These are phyloP conservation scores for Orthosia gothica DNA, from an alignment of 2,888 invertebrate genomes.

Conservation along the genomic window DNA sequence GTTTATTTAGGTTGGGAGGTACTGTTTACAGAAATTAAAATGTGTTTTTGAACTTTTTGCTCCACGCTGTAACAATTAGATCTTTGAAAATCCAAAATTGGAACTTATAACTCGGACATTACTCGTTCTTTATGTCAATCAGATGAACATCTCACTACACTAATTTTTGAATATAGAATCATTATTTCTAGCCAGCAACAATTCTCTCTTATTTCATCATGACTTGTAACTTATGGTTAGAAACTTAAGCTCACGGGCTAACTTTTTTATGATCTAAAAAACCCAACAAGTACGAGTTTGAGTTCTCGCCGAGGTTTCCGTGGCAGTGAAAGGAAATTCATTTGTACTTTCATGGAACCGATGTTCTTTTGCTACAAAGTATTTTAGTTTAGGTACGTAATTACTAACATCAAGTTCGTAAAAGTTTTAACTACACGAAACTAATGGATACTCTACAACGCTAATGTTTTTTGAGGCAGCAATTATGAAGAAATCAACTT, in stretches of 20 bases:
- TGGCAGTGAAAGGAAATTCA: conserved; percentile 47
- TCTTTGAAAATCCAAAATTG: not conserved
- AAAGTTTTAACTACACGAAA: conserved; percentile 32
- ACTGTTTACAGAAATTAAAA: conserved; percentile 1
- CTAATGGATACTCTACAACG: conserved; percentile 7
- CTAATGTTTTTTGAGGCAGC: not conserved
- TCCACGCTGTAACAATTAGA: too few relatives aligned
- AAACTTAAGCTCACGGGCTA: conserved; percentile 3
- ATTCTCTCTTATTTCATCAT: conserved; percentile 6
- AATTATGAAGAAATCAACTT: not conserved
- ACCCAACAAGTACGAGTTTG: conserved; percentile 30
- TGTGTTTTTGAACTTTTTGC: not conserved
- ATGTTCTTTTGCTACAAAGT: conserved; percentile 41
- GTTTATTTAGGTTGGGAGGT: conserved; percentile 13
- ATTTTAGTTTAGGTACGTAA: conserved; percentile 44
- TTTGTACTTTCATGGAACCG: conserved; percentile 39
- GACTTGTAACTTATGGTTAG: conserved; percentile 19
- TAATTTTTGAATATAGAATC: not conserved
- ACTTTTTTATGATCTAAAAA: conserved; percentile 38
- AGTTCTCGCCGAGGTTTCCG: conserved; percentile 45
- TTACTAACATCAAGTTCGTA: conserved; percentile 40
- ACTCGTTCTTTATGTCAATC: too few relatives aligned
- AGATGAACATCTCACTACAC: too few relatives aligned
- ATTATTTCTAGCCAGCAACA: not conserved
- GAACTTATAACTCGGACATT: not conserved